Conservation (phyloP, 2,888 invertebrate genomes). For the Cremastinae sp. region DNA sequence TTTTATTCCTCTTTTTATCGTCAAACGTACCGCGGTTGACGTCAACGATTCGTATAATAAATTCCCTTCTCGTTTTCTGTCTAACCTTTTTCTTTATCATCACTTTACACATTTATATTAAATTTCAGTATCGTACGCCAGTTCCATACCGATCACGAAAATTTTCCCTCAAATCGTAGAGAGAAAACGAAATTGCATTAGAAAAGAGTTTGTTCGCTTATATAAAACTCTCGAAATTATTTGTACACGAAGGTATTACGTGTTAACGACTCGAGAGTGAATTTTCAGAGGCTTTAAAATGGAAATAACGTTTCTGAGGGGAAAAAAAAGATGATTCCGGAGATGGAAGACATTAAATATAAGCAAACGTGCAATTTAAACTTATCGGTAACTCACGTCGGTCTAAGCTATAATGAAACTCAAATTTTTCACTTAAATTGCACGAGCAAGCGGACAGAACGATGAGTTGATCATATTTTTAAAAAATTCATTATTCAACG, state of each 20-base stretch:
- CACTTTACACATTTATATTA: background rate
- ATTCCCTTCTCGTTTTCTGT: conserved; percentile 41
- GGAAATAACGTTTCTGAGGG: background rate
- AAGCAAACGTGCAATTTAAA: background rate
- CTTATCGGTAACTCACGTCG: background rate
- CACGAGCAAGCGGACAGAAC: background rate
- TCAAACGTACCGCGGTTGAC: conserved; percentile 26
- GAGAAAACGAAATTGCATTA: conserved; percentile 32
- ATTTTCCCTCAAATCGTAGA: conserved; percentile 16
- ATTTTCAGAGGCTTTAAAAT: background rate
- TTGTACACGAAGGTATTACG: background rate
- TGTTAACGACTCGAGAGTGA: no score
- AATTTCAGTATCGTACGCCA: background rate
- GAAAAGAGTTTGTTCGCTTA: conserved; percentile 13
- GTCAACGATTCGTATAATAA: conserved; percentile 58
- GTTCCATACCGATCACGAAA: conserved; percentile 30
- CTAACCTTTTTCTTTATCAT: conserved; percentile 41
- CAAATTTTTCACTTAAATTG: conserved; percentile 3
- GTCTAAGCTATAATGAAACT: background rate
- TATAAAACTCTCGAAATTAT: conserved; percentile 29
- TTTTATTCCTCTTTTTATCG: conserved; percentile 28
- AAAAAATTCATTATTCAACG: conserved; percentile 70
- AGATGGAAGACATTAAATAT: background rate
- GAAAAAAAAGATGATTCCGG: no score
- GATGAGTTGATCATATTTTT: conserved; percentile 21